phyloP scores from a whole-genome alignment of 2,797 vertebrate genomes.

The Neomorphus geoffroyi region DNA sequence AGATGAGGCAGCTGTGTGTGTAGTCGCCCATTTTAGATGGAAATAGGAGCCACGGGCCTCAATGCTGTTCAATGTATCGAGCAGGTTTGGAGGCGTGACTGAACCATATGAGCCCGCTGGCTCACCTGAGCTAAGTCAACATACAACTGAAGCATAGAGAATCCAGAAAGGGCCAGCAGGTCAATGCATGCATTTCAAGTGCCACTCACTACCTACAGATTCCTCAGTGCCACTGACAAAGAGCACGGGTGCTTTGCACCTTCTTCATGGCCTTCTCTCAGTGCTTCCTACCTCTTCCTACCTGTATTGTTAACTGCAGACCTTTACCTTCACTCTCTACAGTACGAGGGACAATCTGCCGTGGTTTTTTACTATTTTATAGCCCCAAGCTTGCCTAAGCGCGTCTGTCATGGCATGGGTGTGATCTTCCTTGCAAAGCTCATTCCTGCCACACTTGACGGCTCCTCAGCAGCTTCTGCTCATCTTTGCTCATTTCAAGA shows the following conservation, averaged over 20 bases:
- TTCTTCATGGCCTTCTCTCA: neutral
- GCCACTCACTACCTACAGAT: accelerated
- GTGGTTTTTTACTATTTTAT: neutral
- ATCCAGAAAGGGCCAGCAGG: neutral
- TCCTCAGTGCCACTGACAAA: neutral
- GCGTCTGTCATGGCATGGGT: neutral
- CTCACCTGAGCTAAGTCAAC: neutral
- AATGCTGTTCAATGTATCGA: neutral
- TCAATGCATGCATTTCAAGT: accelerated
- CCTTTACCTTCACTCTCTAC: neutral
- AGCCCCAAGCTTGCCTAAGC: neutral
- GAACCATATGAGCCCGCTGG: neutral
- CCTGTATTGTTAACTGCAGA: neutral
- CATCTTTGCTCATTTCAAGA: neutral
- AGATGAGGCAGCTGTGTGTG: neutral
- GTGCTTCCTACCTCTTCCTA: accelerated
- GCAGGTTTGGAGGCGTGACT: neutral
- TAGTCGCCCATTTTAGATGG: neutral
- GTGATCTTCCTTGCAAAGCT: neutral
- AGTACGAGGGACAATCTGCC: neutral
- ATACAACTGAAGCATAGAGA: neutral
- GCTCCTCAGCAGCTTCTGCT: conserved; percentile 2
- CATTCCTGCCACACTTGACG: neutral
- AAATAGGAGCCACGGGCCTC: neutral
- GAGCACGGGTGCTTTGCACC: accelerated